Percentiles rank a stretch among this genome's conserved stretches.
Conservation (phyloP, 2,113 vertebrate genomes). For the Sterna hirundo region DNA sequence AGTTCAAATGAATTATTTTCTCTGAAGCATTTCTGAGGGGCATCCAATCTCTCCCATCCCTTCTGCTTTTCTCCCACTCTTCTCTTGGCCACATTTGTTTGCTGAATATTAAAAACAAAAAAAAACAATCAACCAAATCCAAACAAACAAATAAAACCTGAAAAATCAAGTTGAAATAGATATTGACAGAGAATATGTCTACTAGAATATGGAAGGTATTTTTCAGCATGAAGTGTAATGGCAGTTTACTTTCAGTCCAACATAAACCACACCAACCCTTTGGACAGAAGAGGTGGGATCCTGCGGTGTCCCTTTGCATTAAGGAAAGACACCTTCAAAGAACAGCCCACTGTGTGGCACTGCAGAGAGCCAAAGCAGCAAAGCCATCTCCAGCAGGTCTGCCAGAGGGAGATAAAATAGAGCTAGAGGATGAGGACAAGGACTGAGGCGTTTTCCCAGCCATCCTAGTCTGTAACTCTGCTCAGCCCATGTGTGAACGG, state of each 20-base stretch:
- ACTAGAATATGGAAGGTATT: rapidly evolving
- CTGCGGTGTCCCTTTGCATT: neutral
- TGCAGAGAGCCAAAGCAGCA: neutral
- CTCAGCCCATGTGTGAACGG: neutral
- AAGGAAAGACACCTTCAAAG: too few species aligned
- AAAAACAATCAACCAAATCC: rapidly evolving
- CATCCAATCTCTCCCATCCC: neutral
- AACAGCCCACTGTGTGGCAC: neutral
- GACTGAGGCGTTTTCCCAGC: neutral
- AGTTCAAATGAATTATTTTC: neutral
- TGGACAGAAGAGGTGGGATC: rapidly evolving
- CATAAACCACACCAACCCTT: neutral
- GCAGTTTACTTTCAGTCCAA: neutral
- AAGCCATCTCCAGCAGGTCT: neutral
- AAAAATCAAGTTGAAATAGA: rapidly evolving
- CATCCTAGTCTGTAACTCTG: rapidly evolving
- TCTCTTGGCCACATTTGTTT: neutral
- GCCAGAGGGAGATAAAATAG: neutral
- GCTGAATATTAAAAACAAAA: neutral
- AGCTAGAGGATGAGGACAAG: neutral
- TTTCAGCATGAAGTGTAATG: neutral
- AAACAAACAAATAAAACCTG: neutral
- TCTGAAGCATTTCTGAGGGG: neutral
- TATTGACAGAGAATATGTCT: rapidly evolving
- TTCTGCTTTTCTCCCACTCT: neutral